Evolutionary conservation across 2,113 vertebrate genomes (phyloP).

Genomic region (Rhinolophus ferrumequinum): DNA sequence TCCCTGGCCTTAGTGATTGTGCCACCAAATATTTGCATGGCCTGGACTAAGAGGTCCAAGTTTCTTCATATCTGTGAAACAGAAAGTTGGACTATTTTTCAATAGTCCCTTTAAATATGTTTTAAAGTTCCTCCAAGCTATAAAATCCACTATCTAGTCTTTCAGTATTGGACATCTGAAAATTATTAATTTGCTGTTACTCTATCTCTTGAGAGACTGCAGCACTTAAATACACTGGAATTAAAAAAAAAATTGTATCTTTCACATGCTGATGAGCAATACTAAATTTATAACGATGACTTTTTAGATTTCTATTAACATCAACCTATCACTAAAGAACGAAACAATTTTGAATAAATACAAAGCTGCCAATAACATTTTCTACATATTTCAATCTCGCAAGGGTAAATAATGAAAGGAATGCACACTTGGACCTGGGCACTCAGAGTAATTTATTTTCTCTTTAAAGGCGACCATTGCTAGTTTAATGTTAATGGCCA

Average conservation of each 20-base stretch:
- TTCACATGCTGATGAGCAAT: neutral
- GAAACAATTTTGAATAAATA: conserved; percentile 31
- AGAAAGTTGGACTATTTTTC: neutral
- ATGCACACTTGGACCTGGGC: neutral
- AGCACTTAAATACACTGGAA: neutral
- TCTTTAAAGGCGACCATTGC: neutral
- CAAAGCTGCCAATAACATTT: conserved; percentile 19
- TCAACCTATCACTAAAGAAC: neutral
- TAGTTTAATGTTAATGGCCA: neutral
- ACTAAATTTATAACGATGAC: neutral
- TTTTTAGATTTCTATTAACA: neutral
- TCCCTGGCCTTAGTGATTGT: neutral
- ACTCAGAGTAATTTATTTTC: neutral
- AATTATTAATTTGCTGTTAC: neutral
- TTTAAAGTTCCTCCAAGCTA: neutral
- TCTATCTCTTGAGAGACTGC: neutral
- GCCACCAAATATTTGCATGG: neutral
- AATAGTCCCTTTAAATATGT: neutral
- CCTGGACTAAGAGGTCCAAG: neutral
- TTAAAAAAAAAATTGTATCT: neutral
- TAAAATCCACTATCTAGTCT: neutral
- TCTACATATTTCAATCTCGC: neutral
- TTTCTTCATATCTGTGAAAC: neutral
- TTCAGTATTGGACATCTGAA: neutral
- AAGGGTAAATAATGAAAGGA: conserved; percentile 43